Base-by-base conservation (phyloP, 1,140 invertebrate species). In the Pogonomyrmex barbatus region DNA sequence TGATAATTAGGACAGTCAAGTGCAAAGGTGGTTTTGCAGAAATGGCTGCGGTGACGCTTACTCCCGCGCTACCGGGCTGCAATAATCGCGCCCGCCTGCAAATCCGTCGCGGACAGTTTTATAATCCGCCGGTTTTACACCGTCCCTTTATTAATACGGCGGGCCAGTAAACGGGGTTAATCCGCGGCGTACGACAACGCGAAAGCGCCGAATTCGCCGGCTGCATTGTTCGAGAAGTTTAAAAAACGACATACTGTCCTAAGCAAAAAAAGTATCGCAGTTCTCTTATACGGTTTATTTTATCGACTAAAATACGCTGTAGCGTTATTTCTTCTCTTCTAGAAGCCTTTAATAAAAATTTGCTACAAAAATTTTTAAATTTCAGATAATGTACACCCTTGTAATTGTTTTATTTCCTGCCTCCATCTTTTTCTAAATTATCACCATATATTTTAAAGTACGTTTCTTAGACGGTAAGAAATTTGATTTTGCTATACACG, bases 91-190 rank as follows among this genome's bases (percentile, higher is more conserved):
- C 17, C 67, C 39, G 79, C 17, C 52, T 58, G 79, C 54, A 75
- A 83, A 83, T 75, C 79, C 68, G 79, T 60, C 54, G 79, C 54
- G 79, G 68, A 75, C 79, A 83, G 79, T 73, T 83, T 83, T 62
- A 83, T 83, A 83, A 83, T 83, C 79, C 79, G 17, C 50, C 33
- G 42, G 54, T 83, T 83, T 83, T 83, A 83, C 30, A 75, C 30
- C 67, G 30, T 83, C 68, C 17, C 33, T 83, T 83, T 62, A 75
- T 75, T 75, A 83, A 83, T 83, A 82, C 67, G 52, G 30, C 36
- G 33, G 2, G 24, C 17, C 30, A 62, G 79, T 73, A 83, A 68
- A 75, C 54, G 45, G 8, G 79, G 52, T 83, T 83, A 83, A 83
- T 73, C 56, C 33, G 45, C 39, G 24, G 4, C 36, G 36, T 9